Conservation (phyloP, 1,140 invertebrate species). For the Neoseiulus cucumeris region DNA sequence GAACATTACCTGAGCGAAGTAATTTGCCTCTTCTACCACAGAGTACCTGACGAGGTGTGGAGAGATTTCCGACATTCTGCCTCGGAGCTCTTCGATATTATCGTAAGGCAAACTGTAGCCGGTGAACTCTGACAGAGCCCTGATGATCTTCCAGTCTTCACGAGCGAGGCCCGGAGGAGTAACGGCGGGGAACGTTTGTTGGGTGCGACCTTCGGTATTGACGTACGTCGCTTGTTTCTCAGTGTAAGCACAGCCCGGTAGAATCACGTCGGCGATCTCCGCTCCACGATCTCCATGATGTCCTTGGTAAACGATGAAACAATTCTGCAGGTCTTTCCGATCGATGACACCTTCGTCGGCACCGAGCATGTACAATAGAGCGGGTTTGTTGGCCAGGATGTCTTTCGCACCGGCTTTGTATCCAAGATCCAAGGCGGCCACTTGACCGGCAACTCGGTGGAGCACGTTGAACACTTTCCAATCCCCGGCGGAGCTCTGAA, state of each 20-base stretch:
- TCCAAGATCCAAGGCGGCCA: constrained; percentile 85
- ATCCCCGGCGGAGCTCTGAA: constrained; percentile 29
- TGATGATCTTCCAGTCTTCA: constrained; percentile 95
- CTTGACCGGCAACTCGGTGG: constrained; percentile 42
- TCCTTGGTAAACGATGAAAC: constrained; percentile 84
- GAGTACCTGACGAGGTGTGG: constrained; percentile 72
- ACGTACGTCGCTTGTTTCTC: constrained; percentile 93
- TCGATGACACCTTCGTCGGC: constrained; percentile 67
- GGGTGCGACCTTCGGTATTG: constrained; percentile 91
- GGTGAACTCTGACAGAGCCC: constrained; percentile 62
- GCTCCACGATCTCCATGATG: constrained; percentile 92
- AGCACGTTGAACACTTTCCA: constrained; percentile 38
- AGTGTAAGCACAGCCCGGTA: constrained; percentile 94
- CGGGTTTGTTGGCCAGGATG: constrained; percentile 36
- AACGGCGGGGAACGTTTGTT: constrained; percentile 74
- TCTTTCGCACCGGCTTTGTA: constrained; percentile 54
- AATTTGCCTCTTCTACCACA: constrained; percentile 58
- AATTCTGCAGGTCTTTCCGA: constrained; percentile 50
- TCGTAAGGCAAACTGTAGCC: constrained; percentile 73
- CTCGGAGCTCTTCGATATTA: constrained; percentile 56
- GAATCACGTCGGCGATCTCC: constrained; percentile 68
- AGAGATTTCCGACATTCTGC: constrained; percentile 57
- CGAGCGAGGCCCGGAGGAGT: constrained; percentile 77
- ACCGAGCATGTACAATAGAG: constrained; percentile 67
- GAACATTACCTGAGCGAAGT: constrained; percentile 39